phyloP scores from a whole-genome alignment of 2,888 invertebrate species.

The Choreutis nemorana region DNA sequence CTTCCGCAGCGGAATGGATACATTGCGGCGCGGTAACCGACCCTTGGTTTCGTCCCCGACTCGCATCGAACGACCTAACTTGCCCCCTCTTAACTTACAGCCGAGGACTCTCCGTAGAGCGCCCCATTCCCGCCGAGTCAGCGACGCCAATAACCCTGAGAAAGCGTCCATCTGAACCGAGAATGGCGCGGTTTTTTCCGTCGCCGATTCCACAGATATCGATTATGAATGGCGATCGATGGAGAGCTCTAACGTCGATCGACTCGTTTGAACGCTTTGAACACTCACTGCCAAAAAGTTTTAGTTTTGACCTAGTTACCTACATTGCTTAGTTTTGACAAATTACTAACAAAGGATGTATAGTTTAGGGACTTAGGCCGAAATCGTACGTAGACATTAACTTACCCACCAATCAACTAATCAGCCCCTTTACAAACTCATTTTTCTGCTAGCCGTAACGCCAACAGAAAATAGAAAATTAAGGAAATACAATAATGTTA shows the following conservation, averaged over 20 bases:
- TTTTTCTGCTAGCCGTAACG: too few species aligned
- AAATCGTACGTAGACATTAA: too few species aligned
- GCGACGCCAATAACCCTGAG: slow-evolving; percentile 53
- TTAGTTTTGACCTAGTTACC: too few species aligned
- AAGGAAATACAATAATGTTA: too few species aligned
- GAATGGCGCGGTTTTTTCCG: slow-evolving; percentile 60
- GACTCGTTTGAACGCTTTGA: slow-evolving; percentile 57
- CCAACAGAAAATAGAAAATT: too few species aligned
- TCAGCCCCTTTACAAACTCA: too few species aligned
- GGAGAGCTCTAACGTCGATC: slow-evolving; percentile 42
- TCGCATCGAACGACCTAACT: slow-evolving; percentile 81
- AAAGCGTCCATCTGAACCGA: slow-evolving; percentile 63
- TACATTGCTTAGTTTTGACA: too few species aligned
- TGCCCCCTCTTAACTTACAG: slow-evolving; percentile 78
- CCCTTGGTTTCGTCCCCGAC: slow-evolving; percentile 83
- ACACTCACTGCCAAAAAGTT: too few species aligned
- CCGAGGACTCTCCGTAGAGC: slow-evolving; percentile 58
- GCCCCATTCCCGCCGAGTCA: slow-evolving; percentile 56
- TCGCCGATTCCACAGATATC: slow-evolving; percentile 55
- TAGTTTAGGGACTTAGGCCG: too few species aligned
- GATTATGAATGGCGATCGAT: slow-evolving; percentile 50
- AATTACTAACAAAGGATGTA: too few species aligned
- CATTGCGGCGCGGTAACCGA: slow-evolving; percentile 58
- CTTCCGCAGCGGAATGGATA: slow-evolving; percentile 51
- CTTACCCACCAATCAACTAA: too few species aligned